phyloP scores from a whole-genome alignment of 2,888 invertebrate genomes.

The Scaptomyza parva region DNA sequence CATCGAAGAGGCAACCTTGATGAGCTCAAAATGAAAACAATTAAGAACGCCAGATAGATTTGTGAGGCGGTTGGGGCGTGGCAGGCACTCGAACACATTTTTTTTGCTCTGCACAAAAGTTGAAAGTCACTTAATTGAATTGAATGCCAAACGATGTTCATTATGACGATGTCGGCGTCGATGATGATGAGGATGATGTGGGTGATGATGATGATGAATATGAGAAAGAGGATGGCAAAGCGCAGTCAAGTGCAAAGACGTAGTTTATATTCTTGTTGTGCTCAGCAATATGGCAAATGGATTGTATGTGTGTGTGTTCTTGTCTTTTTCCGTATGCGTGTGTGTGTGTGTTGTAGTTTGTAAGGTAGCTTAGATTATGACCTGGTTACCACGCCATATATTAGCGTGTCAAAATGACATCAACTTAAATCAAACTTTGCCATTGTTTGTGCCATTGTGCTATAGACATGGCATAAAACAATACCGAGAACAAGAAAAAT shows the following conservation, averaged over 20 bases:
- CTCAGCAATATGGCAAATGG: slow-evolving; percentile 62
- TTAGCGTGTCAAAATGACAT: slow-evolving; percentile 73
- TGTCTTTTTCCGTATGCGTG: background rate
- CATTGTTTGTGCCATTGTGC: slow-evolving; percentile 54
- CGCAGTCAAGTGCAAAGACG: slow-evolving; percentile 65
- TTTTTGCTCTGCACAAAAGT: slow-evolving; percentile 23
- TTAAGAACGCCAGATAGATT: slow-evolving; percentile 46
- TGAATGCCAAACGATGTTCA: slow-evolving; percentile 57
- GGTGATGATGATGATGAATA: slow-evolving; percentile 3
- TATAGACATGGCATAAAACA: slow-evolving; percentile 61
- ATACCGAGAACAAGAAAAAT: slow-evolving; percentile 48
- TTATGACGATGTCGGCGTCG: slow-evolving; percentile 3
- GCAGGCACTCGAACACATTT: slow-evolving; percentile 24
- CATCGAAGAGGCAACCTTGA: slow-evolving; percentile 48
- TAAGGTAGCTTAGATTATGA: slow-evolving; percentile 51
- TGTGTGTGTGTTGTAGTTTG: background rate
- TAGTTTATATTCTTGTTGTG: slow-evolving; percentile 22
- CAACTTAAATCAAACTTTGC: slow-evolving; percentile 73
- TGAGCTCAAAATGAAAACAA: slow-evolving; percentile 66
- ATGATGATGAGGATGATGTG: slow-evolving; percentile 1
- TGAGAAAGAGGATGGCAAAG: slow-evolving; percentile 36
- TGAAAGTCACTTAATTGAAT: slow-evolving; percentile 70
- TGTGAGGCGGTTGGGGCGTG: slow-evolving; percentile 16
- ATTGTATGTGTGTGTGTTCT: slow-evolving; percentile 15
- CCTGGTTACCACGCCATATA: slow-evolving; percentile 59